Conservation (phyloP, 37 sponge, comb jelly and placozoan genomes). For the Tethya wilhelma region DNA sequence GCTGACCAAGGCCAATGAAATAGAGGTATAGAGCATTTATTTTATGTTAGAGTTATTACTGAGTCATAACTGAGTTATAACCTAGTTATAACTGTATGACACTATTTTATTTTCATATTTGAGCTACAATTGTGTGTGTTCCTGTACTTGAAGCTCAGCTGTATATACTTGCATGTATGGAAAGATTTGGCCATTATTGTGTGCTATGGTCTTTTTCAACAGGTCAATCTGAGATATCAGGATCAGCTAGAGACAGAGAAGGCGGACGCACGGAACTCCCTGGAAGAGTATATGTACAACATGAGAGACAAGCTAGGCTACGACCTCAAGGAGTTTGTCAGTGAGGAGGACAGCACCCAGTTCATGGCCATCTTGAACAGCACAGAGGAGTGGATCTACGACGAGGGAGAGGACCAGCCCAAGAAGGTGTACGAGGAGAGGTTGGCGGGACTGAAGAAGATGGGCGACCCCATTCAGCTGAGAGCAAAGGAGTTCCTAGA, state of each 20-base stretch:
- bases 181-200: too few relatives aligned
- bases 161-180: not conserved
- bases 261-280: constrained; percentile 85
- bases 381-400: constrained; percentile 98
- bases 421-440: constrained; percentile 87
- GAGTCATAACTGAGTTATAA: not conserved
- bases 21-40: constrained; percentile 51
- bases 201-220: not conserved
- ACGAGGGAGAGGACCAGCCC: constrained; percentile 96
- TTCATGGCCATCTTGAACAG: constrained; percentile 36
- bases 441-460: constrained; percentile 75
- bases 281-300: constrained; percentile 98
- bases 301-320: constrained; percentile 83
- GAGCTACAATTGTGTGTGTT: not conserved
- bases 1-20: constrained; percentile 64
- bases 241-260: constrained; percentile 83
- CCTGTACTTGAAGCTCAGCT: too few relatives aligned
- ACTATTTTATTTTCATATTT: not conserved
- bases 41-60: not conserved
- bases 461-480: constrained; percentile 68
- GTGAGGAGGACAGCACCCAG: constrained; percentile 53
- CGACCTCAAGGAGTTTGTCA: constrained; percentile 66
- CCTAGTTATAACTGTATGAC: not conserved
- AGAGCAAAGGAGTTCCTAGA: constrained; percentile 69
- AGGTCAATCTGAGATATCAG: constrained; percentile 73